Evolutionary conservation across 2,113 vertebrate genomes (phyloP).

Genomic region (Prochilodus magdalenae): DNA sequence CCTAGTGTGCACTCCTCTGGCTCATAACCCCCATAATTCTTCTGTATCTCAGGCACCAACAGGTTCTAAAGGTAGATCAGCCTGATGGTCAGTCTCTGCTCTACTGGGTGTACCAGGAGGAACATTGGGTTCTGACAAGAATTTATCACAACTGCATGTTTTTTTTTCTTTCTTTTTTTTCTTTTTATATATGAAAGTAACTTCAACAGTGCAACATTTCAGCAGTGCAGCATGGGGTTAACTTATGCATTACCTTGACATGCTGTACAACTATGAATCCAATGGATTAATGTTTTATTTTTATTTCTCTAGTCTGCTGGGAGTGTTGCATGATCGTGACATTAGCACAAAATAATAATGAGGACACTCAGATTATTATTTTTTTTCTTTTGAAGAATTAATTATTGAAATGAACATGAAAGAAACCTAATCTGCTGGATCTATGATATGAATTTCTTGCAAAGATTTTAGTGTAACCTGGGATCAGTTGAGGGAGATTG

Average conservation of each 20-base stretch:
- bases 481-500: not conserved
- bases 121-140: not conserved
- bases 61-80: conserved; percentile 8
- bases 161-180: not conserved
- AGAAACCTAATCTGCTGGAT: not conserved
- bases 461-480: not conserved
- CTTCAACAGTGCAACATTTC: not conserved
- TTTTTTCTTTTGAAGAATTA: conserved; percentile 18
- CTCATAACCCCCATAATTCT: conserved; percentile 63
- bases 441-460: not conserved
- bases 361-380: conserved; percentile 19
- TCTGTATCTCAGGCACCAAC: conserved; percentile 7
- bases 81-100: not conserved
- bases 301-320: conserved; percentile 40
- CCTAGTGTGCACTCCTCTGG: conserved; percentile 93
- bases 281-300: conserved; percentile 51
- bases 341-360: conserved; percentile 9
- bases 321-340: conserved; percentile 26
- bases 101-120: conserved; percentile 9
- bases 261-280: conserved; percentile 42
- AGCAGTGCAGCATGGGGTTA: conserved; percentile 17
- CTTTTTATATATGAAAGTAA: not conserved
- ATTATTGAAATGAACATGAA: not conserved
- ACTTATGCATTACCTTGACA: conserved; percentile 34
- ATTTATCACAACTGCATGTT: conserved; percentile 15